Evolutionary conservation across 2,113 vertebrate genomes (phyloP), one percentile per base, ranked within the genome.

Genomic region (Callipepla squamata): DNA sequence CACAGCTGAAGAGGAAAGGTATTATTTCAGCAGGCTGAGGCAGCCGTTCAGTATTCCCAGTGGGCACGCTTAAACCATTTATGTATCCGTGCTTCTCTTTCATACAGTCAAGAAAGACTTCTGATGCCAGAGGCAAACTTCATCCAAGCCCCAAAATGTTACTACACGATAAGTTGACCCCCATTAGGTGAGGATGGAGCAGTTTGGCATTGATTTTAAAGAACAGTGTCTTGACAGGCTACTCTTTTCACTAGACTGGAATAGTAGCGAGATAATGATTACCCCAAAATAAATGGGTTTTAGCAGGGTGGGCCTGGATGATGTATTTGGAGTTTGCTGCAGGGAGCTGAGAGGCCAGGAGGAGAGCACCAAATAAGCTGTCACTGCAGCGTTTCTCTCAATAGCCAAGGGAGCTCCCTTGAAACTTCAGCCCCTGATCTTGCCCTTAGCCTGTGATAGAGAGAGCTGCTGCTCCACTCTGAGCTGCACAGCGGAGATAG

Each of bases 1-100:
- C 79, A 70, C 93, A 84, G 85, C 87, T 90, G 85, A 96, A 93
- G 90, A 86, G 83, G 61, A 83, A 90, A 73, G 84, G 44, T 84
- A 83, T 93, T 92, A 68, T 65, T 95, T 81, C 92, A 93, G 82
- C 80, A 84, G 40, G 80, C 80, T 94, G 76, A 93, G 68, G 53
- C 90, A 84, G 82, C 77, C 72, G 1, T 83, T 87, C 82, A 59
- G 17, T 94, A 18, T 94, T 96, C 82, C 93, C 89, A 57, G 25
- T 84, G 87, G 57, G 30, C 58, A 19, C 57, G 25, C 57, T 93
- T 83, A 90, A 85, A 78, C 76, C 65, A 4, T 84, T 91, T 88
- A 61, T 68, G 32, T 90, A 53, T 85, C 61, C 7, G 1, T 93
- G 77, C 32, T 75, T 83, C 57, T 86, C 51, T 83, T 62, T 86